Conservation (phyloP, 1,140 invertebrate species). For the Diprion similis region DNA sequence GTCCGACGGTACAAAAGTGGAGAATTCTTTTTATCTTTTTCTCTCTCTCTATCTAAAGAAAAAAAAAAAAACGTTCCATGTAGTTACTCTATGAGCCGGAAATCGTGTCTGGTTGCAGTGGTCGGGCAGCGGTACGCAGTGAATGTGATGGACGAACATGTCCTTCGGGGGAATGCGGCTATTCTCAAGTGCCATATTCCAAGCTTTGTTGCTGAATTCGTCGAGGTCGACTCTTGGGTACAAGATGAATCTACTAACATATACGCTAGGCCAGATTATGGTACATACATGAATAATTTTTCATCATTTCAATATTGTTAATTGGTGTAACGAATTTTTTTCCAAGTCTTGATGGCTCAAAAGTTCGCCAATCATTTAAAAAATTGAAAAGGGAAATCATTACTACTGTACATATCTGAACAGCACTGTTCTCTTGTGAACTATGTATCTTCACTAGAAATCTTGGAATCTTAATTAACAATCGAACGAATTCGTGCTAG, state of each 20-base stretch:
- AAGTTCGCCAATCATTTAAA: not conserved
- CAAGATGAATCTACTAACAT: constrained; percentile 76
- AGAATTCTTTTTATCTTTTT: constrained; percentile 1
- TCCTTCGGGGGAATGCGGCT: constrained; percentile 86
- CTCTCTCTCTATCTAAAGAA: no score
- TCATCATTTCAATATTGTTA: constrained; percentile 10
- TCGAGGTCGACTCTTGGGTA: constrained; percentile 84
- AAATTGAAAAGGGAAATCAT: no score
- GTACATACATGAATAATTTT: constrained; percentile 59
- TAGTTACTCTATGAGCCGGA: constrained; percentile 40
- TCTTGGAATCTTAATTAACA: no score
- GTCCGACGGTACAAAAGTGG: constrained; percentile 50
- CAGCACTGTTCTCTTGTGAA: no score
- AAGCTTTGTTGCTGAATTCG: constrained; percentile 90
- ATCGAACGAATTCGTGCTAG: no score
- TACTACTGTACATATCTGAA: no score
- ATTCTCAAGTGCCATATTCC: constrained; percentile 93
- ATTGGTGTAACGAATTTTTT: constrained; percentile 52
- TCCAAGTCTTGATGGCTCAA: constrained; percentile 27
- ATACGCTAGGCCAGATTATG: constrained; percentile 71
- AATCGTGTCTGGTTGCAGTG: constrained; percentile 73
- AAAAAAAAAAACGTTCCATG: constrained; percentile 11
- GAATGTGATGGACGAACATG: constrained; percentile 90
- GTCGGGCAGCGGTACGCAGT: constrained; percentile 88
- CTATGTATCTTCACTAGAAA: no score